Conservation (phyloP, 2,888 invertebrate genomes). For the Leptopterna dolabrata region DNA sequence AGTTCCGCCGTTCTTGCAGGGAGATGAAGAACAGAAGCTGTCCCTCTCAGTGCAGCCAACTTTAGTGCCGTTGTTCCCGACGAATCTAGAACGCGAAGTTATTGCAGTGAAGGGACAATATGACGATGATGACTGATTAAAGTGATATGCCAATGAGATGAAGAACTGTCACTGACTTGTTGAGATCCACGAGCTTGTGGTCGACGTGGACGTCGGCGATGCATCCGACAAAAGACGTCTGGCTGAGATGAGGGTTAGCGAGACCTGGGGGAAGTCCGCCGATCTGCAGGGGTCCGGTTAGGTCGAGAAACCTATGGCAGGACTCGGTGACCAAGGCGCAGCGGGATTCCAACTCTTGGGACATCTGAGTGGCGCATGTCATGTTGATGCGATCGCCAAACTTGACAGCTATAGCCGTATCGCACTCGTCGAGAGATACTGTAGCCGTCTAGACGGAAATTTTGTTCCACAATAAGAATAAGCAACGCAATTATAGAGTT, state of each 20-base stretch:
- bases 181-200: constrained; percentile 86
- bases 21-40: constrained; percentile 83
- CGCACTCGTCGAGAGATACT: constrained; percentile 87
- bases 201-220: constrained; percentile 90
- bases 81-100: constrained; percentile 74
- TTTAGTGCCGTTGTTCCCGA: constrained; percentile 89
- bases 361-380: constrained; percentile 83
- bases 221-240: constrained; percentile 89
- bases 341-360: constrained; percentile 79
- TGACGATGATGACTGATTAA: too few species aligned
- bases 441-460: constrained; percentile 77
- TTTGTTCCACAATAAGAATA: too few species aligned
- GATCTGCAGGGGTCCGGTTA: constrained; percentile 89
- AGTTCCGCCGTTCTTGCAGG: constrained; percentile 88
- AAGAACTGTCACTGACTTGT: constrained; percentile 68
- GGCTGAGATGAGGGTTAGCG: constrained; percentile 80
- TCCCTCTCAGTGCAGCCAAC: constrained; percentile 89
- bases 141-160: too few species aligned
- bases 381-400: constrained; percentile 78
- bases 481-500: too few species aligned
- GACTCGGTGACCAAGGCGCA: constrained; percentile 69
- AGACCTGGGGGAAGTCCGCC: constrained; percentile 88
- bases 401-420: constrained; percentile 82
- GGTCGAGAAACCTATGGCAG: constrained; percentile 82
- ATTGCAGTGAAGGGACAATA: too few species aligned